Evolutionary conservation across 1,140 invertebrate genomes (phyloP).

Genomic region (Belonocnema kinseyi): DNA sequence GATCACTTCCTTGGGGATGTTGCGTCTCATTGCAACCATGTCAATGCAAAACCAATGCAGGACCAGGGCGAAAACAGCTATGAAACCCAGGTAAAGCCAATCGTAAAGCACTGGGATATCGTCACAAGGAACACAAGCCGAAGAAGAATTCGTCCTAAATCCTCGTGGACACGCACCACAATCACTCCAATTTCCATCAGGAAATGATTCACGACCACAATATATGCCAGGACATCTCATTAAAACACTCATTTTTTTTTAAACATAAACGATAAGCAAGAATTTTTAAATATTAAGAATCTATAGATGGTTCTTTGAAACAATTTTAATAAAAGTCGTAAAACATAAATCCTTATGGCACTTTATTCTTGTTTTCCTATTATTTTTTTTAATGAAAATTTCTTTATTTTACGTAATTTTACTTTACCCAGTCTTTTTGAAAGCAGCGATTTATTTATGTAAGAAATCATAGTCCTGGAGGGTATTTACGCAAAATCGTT

Average conservation of each 20-base stretch:
- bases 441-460: too few relatives aligned
- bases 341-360: too few relatives aligned
- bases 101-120: slow-evolving; percentile 90
- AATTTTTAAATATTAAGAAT: too few relatives aligned
- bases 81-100: slow-evolving; percentile 95
- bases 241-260: slow-evolving; percentile 50
- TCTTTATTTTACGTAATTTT: too few relatives aligned
- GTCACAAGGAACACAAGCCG: slow-evolving; percentile 86
- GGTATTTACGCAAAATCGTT: neutral
- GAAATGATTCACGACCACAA: slow-evolving; percentile 84
- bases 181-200: slow-evolving; percentile 83
- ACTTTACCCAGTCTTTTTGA: too few relatives aligned
- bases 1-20: slow-evolving; percentile 84
- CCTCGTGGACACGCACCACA: slow-evolving; percentile 93
- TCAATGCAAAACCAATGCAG: slow-evolving; percentile 96
- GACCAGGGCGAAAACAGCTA: slow-evolving; percentile 89
- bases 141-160: slow-evolving; percentile 80
- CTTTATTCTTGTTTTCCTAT: too few relatives aligned
- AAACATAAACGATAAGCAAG: neutral
- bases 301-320: too few relatives aligned
- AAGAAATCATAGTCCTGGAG: neutral
- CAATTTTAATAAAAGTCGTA: too few relatives aligned
- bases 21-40: slow-evolving; percentile 84
- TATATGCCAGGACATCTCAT: slow-evolving; percentile 88
- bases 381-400: too few relatives aligned